Conservation (phyloP, 2,888 invertebrate species). For the Xanthostigma xanthostigma region DNA sequence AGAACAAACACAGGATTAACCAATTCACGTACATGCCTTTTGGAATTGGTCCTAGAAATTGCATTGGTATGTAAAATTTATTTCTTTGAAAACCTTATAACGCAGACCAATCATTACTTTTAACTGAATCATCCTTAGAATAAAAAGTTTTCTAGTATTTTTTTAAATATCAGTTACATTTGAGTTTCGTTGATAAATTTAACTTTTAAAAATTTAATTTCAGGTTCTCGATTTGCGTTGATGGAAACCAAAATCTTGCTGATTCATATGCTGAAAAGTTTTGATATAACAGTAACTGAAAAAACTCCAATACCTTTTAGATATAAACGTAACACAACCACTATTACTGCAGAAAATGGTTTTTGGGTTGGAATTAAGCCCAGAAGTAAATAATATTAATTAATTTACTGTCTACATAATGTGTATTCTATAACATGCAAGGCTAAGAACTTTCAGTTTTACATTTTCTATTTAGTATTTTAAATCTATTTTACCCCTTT, state of each 20-base stretch:
- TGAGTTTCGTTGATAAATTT: not conserved
- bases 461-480: too few species aligned
- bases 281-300: slow-evolving; percentile 16
- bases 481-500: too few species aligned
- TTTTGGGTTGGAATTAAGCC: slow-evolving; percentile 18
- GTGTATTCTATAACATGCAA: too few species aligned
- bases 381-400: not conserved
- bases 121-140: too few species aligned
- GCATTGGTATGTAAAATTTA: slow-evolving; percentile 21
- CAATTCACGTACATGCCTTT: slow-evolving; percentile 37
- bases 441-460: too few species aligned
- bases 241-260: slow-evolving; percentile 19
- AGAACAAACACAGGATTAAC: slow-evolving; percentile 33
- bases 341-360: slow-evolving; percentile 15
- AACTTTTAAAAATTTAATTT: not conserved
- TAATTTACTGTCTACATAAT: not conserved
- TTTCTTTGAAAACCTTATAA: too few species aligned
- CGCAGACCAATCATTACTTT: too few species aligned
- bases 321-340: slow-evolving; percentile 12
- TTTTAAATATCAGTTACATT: too few species aligned
- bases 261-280: slow-evolving; percentile 16
- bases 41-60: slow-evolving; percentile 30
- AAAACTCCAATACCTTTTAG: slow-evolving; percentile 17
- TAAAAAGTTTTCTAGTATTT: too few species aligned
- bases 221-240: slow-evolving; percentile 18